phyloP scores from a whole-genome alignment of 2,888 invertebrate genomes.

The Hyppa rectilinea region DNA sequence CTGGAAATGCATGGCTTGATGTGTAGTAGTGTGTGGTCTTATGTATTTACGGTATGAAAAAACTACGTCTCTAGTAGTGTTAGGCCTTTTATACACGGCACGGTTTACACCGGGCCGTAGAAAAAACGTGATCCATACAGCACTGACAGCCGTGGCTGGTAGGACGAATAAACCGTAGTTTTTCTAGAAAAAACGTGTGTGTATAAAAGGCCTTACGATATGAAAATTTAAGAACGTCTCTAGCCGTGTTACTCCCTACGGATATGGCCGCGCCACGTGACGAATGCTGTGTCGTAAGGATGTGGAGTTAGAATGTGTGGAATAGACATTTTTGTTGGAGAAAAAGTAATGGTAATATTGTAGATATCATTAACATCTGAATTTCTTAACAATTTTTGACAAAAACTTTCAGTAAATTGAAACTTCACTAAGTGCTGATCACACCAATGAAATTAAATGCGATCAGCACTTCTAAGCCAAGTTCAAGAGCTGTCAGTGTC shows the following conservation, averaged over 20 bases:
- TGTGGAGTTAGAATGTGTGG: constrained; percentile 59
- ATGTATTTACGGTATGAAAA: constrained; percentile 79
- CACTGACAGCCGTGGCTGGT: too few species aligned
- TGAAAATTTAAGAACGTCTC: constrained; percentile 87
- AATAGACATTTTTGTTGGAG: constrained; percentile 31
- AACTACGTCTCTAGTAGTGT: constrained; percentile 79
- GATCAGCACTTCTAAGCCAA: too few species aligned
- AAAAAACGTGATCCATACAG: too few species aligned
- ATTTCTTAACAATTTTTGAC: background rate
- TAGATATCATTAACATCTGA: background rate
- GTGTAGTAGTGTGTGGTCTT: background rate
- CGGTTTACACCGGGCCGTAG: too few species aligned
- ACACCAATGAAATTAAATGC: too few species aligned
- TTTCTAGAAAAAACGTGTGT: too few species aligned
- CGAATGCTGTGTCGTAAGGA: constrained; percentile 74
- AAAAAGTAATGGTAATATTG: background rate
- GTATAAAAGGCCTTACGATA: too few species aligned
- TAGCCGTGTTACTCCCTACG: constrained; percentile 76
- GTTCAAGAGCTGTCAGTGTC: too few species aligned
- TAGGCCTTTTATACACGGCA: too few species aligned
- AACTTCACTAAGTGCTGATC: too few species aligned
- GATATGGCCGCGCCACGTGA: constrained; percentile 83
- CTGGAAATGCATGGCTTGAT: constrained; percentile 10
- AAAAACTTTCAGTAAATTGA: background rate
- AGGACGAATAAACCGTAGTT: too few species aligned